Percentiles rank a stretch among this genome's conserved stretches.
These are phyloP conservation scores for Pectinophora gossypiella DNA, from an alignment of 1,140 invertebrate genomes.

Conservation along the genomic window DNA sequence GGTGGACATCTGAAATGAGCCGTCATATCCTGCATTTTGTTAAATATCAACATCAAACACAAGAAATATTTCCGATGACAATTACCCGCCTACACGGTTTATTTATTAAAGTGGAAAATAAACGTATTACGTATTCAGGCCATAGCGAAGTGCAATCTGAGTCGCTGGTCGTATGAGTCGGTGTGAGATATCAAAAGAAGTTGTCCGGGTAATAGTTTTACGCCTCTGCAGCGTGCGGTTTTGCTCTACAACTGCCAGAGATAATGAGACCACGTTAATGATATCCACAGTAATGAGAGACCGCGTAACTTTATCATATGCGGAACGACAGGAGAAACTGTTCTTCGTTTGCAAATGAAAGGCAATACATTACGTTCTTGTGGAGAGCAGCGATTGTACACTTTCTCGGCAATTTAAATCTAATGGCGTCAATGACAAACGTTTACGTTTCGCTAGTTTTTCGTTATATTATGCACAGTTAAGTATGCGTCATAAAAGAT, in stretches of 20 bases:
- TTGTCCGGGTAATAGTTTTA: slow-evolving; percentile 26
- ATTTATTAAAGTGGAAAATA: no score
- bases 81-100: no score
- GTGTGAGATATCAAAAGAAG: slow-evolving; percentile 23
- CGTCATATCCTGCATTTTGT: background rate
- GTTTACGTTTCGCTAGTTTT: no score
- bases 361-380: slow-evolving; percentile 40
- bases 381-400: slow-evolving; percentile 34
- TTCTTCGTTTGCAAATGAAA: slow-evolving; percentile 55
- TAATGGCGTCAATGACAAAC: slow-evolving; percentile 29
- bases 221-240: slow-evolving; percentile 24
- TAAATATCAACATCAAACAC: background rate
- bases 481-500: no score
- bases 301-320: slow-evolving; percentile 54
- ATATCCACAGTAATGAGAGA: slow-evolving; percentile 49
- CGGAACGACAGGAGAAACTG: slow-evolving; percentile 52
- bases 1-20: background rate
- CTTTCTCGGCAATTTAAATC: slow-evolving; percentile 41
- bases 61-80: no score
- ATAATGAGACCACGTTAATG: slow-evolving; percentile 40
- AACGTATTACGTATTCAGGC: no score
- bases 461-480: no score
- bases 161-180: slow-evolving; percentile 17
- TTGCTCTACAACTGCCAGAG: slow-evolving; percentile 25
- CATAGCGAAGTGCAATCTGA: no score